Conservation (phyloP, 2,113 vertebrate species). For the Hoplias malabaricus region DNA sequence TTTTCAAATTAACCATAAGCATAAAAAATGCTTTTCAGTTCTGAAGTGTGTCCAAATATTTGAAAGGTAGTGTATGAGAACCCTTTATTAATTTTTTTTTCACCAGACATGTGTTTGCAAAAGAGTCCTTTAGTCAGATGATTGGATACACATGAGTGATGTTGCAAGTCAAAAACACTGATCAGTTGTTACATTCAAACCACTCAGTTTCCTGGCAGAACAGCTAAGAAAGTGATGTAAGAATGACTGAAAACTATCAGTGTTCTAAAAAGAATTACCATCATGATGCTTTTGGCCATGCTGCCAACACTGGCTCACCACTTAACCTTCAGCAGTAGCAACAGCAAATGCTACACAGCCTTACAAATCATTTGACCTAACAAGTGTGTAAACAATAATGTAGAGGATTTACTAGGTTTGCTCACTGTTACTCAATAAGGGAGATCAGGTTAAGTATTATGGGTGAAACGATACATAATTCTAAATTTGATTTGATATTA, state of each 20-base stretch:
- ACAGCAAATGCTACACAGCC: neutral
- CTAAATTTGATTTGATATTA: too few species aligned
- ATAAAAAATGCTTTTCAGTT: too few species aligned
- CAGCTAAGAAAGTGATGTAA: neutral
- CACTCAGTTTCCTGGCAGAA: slow-evolving; percentile 6
- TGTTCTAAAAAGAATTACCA: slow-evolving; percentile 13
- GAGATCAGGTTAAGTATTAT: neutral
- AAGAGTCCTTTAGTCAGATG: neutral
- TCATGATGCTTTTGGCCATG: neutral
- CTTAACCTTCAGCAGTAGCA: neutral
- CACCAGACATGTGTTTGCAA: neutral
- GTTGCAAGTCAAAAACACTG: slow-evolving; percentile 1
- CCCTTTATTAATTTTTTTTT: neutral
- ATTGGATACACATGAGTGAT: neutral
- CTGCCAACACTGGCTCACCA: neutral
- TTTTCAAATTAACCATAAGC: too few species aligned
- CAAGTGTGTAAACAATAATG: neutral
- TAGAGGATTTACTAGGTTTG: too few species aligned
- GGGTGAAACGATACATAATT: too few species aligned
- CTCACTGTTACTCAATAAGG: too few species aligned
- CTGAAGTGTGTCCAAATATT: too few species aligned
- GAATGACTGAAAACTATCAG: neutral
- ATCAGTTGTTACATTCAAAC: neutral
- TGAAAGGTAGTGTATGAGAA: neutral
- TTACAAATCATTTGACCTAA: neutral